Percentiles rank a stretch among this genome's conserved stretches.
Conservation (phyloP, 2,797 vertebrate genomes). For the Hyperoplus immaculatus region DNA sequence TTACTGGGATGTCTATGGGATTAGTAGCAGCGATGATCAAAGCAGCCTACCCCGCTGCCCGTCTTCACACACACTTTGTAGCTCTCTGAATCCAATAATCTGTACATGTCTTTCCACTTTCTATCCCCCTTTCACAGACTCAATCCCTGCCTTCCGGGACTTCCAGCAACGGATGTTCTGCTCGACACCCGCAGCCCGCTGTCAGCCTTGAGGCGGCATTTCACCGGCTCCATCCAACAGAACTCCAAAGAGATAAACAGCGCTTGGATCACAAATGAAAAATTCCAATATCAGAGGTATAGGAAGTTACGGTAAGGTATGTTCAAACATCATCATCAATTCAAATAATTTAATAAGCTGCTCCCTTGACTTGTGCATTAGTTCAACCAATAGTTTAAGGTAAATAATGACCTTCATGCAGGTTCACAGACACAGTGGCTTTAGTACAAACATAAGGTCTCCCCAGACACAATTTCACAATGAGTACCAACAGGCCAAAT, state of each 20-base stretch:
- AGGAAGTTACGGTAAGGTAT: background rate
- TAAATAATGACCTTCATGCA: background rate
- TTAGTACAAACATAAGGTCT: background rate
- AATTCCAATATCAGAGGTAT: background rate
- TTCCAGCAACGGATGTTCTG: slow-evolving; percentile 30
- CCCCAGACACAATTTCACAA: background rate
- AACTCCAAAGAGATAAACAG: slow-evolving; percentile 12
- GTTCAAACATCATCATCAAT: background rate
- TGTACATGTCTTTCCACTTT: slow-evolving; percentile 43
- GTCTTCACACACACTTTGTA: slow-evolving; percentile 44
- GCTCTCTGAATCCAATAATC: slow-evolving; percentile 55
- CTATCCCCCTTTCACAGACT: slow-evolving; percentile 28
- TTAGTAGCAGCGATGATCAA: slow-evolving; percentile 66
- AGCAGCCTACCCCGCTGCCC: slow-evolving; percentile 42
- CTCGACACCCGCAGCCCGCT: slow-evolving; percentile 25
- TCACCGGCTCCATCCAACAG: slow-evolving; percentile 19
- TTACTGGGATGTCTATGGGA: slow-evolving; percentile 60
- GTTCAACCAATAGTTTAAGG: background rate
- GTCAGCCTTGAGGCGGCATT: slow-evolving; percentile 33
- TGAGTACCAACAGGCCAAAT: background rate
- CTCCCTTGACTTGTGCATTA: background rate
- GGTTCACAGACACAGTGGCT: background rate
- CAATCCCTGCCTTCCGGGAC: slow-evolving; percentile 38
- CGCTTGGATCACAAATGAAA: background rate
- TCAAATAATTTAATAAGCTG: background rate